Conservation (phyloP, 2,888 invertebrate species). For the Parnassius orleans region DNA sequence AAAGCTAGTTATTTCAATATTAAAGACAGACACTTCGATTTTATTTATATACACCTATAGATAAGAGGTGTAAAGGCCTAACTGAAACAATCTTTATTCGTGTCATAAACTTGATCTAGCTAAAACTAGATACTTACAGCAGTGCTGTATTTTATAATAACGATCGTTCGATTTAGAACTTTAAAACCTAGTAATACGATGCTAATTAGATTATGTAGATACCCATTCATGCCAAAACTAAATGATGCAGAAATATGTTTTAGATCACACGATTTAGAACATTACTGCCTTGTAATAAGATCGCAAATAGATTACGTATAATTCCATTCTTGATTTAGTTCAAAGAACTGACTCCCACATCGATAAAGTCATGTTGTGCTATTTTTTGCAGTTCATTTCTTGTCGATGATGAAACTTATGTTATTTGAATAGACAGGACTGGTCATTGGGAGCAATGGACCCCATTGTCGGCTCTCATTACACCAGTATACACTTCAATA, state of each 20-base stretch:
- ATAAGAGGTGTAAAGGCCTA: not conserved
- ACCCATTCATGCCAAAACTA: too few species aligned
- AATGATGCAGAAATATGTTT: too few species aligned
- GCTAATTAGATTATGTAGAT: too few species aligned
- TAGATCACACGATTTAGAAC: too few species aligned
- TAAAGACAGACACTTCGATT: too few species aligned
- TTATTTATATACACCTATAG: too few species aligned
- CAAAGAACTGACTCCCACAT: conserved; percentile 49
- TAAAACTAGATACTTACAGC: conserved; percentile 14
- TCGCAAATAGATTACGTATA: not conserved
- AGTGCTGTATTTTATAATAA: conserved; percentile 5
- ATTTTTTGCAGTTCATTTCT: conserved; percentile 61
- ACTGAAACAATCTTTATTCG: conserved; percentile 12
- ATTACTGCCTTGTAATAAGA: conserved; percentile 3
- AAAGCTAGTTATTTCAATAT: too few species aligned
- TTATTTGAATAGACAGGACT: conserved; percentile 50
- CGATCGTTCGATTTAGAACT: too few species aligned
- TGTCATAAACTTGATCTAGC: conserved; percentile 7
- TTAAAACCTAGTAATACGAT: too few species aligned
- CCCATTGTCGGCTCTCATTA: conserved; percentile 27
- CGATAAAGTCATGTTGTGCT: conserved; percentile 41
- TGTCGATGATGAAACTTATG: conserved; percentile 62
- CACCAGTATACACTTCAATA: conserved; percentile 5
- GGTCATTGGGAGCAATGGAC: conserved; percentile 35
- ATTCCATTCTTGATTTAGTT: conserved; percentile 11